Base-by-base conservation (phyloP, 1,140 invertebrate species). In the Drosophila bipectinata region DNA sequence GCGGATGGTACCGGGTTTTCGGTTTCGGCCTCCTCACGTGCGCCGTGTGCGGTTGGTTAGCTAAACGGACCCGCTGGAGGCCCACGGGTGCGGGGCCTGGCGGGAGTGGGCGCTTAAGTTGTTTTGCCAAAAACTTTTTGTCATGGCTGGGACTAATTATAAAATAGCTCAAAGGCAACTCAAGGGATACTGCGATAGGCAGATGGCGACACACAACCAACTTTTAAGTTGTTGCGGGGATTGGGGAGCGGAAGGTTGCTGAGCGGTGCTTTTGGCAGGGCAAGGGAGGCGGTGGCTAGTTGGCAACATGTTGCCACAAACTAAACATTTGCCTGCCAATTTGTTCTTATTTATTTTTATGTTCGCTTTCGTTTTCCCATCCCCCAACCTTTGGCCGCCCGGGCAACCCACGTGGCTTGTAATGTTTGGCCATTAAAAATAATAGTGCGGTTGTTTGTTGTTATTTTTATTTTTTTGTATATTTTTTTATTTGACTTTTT, bases 341-440 rank as follows among this genome's bases (percentile, higher is more conserved):
- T 87, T 88, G 79, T 88, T 88, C 72, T 88, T 88, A 89, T 88
- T 88, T 88, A 88, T 88, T 88, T 87, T 89, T 88, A 88, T 88
- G 76, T 77, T 61, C 60, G 69, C 77, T 69, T 79, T 63, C 71
- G 32, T 64, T 79, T 79, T 60, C 37, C 52, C 32, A 56, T 18
- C 28, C 39, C 47, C 54, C 34, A 18, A 51, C 58, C 44, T 28
- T 47, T 63, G 4, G 8, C 44, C 44, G 8, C 44, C 9, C 44
- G 15, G 9, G 48, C 55, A 55, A 45, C 49, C 71, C 82, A 62
- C 77, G 64, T 58, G 66, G 64, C 83, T 79, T 83, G 83, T 83
- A 83, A 88, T 88, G 72, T 83, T 89, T 88, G 83, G 67, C 83
- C 83, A 83, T 88, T 88, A 88, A 88, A 88, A 88, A 88, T 88